Percentiles rank a stretch among this genome's conserved stretches.
Conservation (phyloP, 1,140 invertebrate species). For the Hetaerina americana region DNA sequence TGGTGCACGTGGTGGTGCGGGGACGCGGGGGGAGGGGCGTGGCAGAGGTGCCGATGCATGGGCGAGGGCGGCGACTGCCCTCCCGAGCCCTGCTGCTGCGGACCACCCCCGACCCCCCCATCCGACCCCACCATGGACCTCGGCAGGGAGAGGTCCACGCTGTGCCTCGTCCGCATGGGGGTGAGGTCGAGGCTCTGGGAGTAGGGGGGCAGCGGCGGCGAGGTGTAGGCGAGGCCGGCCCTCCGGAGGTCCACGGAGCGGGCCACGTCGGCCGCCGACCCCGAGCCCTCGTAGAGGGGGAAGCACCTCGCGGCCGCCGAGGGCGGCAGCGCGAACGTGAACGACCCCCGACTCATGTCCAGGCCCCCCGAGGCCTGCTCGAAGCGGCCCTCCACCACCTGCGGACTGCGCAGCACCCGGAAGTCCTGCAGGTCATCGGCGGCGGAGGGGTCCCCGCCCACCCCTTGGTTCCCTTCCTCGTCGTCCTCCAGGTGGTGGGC, state of each 20-base stretch:
- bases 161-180: background rate
- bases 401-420: slow-evolving; percentile 4
- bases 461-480: background rate
- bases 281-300: background rate
- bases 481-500: background rate
- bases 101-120: background rate
- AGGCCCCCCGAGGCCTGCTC: slow-evolving; percentile 1
- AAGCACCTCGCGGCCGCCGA: background rate
- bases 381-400: background rate
- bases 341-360: slow-evolving; percentile 4
- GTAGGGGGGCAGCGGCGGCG: background rate
- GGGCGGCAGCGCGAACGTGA: background rate
- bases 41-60: background rate
- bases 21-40: background rate
- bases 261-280: background rate
- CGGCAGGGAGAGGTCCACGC: slow-evolving; percentile 3
- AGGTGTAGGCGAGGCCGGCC: background rate
- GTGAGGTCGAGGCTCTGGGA: slow-evolving; percentile 4
- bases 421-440: background rate
- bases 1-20: background rate
- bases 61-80: background rate
- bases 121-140: background rate
- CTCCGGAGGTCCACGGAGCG: background rate
- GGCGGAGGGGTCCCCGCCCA: background rate
- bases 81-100: background rate